Conservation (phyloP, 2,113 vertebrate genomes). For the Nycticorax nycticorax region DNA sequence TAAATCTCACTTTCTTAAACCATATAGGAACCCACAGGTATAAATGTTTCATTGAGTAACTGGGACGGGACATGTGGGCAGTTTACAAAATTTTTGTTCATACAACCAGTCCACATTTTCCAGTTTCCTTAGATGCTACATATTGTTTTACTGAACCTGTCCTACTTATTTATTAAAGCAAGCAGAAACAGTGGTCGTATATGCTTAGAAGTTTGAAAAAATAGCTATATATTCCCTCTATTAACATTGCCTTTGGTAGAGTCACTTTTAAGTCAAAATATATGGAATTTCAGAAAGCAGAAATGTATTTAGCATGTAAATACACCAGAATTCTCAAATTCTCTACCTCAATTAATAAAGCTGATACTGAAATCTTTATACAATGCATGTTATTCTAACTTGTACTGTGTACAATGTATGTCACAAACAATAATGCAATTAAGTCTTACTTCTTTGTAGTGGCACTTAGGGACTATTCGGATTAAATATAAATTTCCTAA, state of each 20-base stretch:
- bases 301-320: not conserved
- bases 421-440: slow-evolving; percentile 29
- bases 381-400: not conserved
- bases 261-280: not conserved
- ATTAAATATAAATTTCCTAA: slow-evolving; percentile 55
- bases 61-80: not conserved
- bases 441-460: slow-evolving; percentile 22
- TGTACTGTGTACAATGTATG: not conserved
- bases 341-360: not conserved
- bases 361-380: not conserved
- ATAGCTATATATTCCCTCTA: not conserved
- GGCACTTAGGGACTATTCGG: slow-evolving; percentile 15
- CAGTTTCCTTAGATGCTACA: not conserved
- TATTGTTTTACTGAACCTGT: not conserved
- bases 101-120: not conserved
- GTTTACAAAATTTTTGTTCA: not conserved
- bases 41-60: not conserved
- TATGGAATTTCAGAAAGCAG: not conserved
- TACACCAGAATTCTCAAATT: not conserved
- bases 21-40: not conserved
- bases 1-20: not conserved
- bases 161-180: not conserved
- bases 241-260: not conserved
- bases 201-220: not conserved
- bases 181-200: not conserved